Base-by-base conservation (phyloP, 1,140 invertebrate genomes). In the Gonioctena quinquepunctata region DNA sequence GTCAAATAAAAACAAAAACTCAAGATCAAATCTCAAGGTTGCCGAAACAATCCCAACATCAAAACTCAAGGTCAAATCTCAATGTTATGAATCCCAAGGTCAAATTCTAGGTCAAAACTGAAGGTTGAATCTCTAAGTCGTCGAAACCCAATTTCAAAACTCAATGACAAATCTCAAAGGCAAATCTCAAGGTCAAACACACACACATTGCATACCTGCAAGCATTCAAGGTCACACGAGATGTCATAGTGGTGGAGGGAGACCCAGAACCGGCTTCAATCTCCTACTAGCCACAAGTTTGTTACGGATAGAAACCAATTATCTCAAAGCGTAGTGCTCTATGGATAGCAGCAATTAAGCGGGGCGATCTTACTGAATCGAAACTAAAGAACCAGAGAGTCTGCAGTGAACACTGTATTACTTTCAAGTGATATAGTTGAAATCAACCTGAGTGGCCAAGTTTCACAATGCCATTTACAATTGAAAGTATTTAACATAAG, bases 371-470 rank as follows among this genome's bases (percentile, higher is more conserved):
- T 16, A 64, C 62, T 5, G 28, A 64, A 48, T 64, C 65, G 11
- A 66, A 66, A 49, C 22, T 66, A 6, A 54, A 59, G 19, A 27
- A 66, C 26, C 16, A 66, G 65, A 59, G 27, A 23, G 64, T 66
- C 2, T 66, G 65, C 21, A 66, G 65, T 59, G 60, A 56, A 48
- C 65, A 66, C 33, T 66, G 60, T 28, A 66, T 66, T n/a, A 66
- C 50, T 4, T 50, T 50, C 60, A 66, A 56, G 19, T 23, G 7
- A 26, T 57, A 25, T 49, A 62, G n/a, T 28, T 62, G 11, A n/a
- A 27, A 62, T 28, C n/a, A 11, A 27, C 21, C 26, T n/a, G 49
- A 27, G 21, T 28, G 11, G 21, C n/a, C 11, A 13, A 42, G n/a
- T 6, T 6, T 27, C 25, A 27, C n/a, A n/a, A 33, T 56, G 21